A percentile compares a stretch with the other conserved stretches of the same genome.
Evolutionary conservation across 2,113 vertebrate genomes (phyloP).

Genomic region (Anser brachyrhynchus): DNA sequence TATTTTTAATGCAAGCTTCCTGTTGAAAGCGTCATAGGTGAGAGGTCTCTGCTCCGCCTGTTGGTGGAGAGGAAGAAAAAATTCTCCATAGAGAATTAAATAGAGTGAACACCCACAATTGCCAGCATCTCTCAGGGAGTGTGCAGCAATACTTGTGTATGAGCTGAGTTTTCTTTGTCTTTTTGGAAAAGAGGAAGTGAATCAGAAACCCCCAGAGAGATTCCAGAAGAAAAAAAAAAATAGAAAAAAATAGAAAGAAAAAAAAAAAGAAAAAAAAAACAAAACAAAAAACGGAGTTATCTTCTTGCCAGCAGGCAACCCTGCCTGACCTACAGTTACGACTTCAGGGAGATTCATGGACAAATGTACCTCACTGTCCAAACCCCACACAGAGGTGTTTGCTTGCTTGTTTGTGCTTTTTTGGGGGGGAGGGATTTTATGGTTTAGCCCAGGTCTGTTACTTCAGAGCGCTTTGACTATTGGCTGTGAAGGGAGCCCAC

Average conservation of each 20-base stretch:
- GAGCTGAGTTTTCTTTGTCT: not conserved
- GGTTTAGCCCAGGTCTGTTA: not conserved
- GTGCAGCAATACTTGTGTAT: not conserved
- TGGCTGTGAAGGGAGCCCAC: not conserved
- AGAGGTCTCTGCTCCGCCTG: not conserved
- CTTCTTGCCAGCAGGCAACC: not conserved
- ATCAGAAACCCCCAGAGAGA: not conserved
- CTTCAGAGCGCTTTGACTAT: not conserved
- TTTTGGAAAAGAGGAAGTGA: not conserved
- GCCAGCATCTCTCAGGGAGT: not conserved
- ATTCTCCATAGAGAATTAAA: rapidly evolving
- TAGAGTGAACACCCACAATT: not conserved
- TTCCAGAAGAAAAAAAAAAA: not conserved
- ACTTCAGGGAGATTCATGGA: not conserved
- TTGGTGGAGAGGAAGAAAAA: not conserved
- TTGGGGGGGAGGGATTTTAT: not conserved
- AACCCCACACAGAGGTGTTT: not conserved
- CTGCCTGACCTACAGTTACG: not conserved
- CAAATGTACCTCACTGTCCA: not conserved
- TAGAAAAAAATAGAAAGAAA: not conserved
- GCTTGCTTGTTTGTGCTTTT: not conserved
- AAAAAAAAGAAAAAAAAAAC: not conserved
- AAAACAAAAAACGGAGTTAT: not conserved
- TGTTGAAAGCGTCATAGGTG: rapidly evolving
- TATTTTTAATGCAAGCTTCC: not conserved